Conservation (phyloP, 2,888 invertebrate species). For the Uloborus plumipes region DNA sequence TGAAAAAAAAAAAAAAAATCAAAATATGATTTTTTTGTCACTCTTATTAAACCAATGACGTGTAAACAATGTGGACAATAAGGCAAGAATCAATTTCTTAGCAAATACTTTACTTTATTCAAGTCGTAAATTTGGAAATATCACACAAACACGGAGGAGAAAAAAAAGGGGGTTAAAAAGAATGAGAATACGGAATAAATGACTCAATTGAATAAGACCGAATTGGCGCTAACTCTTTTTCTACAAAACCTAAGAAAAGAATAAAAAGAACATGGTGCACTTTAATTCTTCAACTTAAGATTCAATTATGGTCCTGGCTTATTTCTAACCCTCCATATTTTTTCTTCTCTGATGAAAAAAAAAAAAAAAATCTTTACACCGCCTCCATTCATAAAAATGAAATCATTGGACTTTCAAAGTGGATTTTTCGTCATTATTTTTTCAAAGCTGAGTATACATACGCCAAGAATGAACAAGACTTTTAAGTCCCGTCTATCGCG, state of each 20-base stretch:
- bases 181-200: conserved; percentile 16
- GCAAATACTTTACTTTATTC: too few species aligned
- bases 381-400: conserved; percentile 52
- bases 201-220: conserved; percentile 38
- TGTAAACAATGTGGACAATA: too few species aligned
- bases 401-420: conserved; percentile 46
- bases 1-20: too few species aligned
- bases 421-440: conserved; percentile 6
- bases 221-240: conserved; percentile 23
- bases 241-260: conserved; percentile 1
- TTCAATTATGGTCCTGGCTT: conserved; percentile 54
- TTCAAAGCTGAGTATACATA: conserved; percentile 17
- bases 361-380: conserved; percentile 20
- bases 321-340: conserved; percentile 32
- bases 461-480: conserved; percentile 42
- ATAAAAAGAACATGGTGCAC: conserved; percentile 15
- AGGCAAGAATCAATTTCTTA: too few species aligned
- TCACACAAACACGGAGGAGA: neutral
- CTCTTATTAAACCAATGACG: too few species aligned
- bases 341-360: neutral
- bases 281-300: conserved; percentile 58
- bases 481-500: conserved; percentile 54
- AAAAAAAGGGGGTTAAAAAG: neutral
- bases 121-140: neutral
- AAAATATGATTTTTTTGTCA: too few species aligned